Evolutionary conservation across 1,140 invertebrate species (phyloP).

Genomic region (Orius insidiosus): DNA sequence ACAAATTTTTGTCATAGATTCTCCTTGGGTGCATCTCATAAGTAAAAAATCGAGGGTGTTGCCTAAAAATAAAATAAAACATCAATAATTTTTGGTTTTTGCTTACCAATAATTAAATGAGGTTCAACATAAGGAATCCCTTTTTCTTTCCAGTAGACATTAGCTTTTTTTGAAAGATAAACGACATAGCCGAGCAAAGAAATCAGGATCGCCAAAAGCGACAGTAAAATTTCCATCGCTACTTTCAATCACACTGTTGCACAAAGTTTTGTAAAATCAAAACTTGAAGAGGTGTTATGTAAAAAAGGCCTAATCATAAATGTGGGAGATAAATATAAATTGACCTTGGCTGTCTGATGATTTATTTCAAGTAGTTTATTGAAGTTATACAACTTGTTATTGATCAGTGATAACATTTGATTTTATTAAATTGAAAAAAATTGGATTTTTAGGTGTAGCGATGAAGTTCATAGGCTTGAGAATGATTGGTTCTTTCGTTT

Average conservation of each 20-base stretch:
- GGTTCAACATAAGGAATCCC: not conserved
- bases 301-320: too few species aligned
- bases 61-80: not conserved
- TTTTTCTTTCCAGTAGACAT: not conserved
- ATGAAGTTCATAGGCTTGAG: not conserved
- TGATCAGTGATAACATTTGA: not conserved
- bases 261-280: too few species aligned
- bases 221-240: not conserved
- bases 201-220: not conserved
- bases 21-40: not conserved
- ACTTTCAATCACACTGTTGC: too few species aligned
- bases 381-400: too few species aligned
- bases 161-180: not conserved
- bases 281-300: too few species aligned
- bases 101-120: not conserved
- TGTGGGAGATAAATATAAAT: too few species aligned
- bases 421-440: conserved; percentile 4
- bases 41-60: not conserved
- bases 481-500: not conserved
- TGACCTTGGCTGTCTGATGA: too few species aligned
- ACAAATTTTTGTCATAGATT: not conserved
- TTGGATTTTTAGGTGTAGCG: not conserved
- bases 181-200: not conserved
- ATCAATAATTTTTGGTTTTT: too few species aligned
- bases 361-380: too few species aligned